Percentiles rank a stretch among this genome's conserved stretches.
phyloP scores from a whole-genome alignment of 2,113 vertebrate genomes.

The Apteryx mantelli region DNA sequence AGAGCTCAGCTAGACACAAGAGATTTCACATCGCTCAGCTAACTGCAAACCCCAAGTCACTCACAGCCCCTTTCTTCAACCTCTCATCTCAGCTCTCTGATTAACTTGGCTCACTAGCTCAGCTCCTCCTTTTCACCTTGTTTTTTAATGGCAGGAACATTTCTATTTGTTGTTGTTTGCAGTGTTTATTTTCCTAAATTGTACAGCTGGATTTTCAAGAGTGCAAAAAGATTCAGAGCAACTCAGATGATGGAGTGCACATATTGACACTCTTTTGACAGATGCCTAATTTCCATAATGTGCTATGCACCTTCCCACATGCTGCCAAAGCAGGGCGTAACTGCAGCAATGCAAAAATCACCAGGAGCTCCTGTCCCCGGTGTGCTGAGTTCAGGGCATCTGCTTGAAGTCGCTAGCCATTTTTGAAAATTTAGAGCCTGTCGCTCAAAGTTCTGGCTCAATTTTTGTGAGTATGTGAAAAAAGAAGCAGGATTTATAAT shows the following conservation, averaged over 20 bases:
- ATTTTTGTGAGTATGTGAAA: neutral
- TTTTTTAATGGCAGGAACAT: constrained; percentile 15
- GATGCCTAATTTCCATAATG: neutral
- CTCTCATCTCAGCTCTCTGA: constrained; percentile 48
- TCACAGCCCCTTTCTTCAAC: neutral
- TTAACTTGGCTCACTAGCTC: constrained; percentile 48
- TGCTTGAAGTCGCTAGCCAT: neutral
- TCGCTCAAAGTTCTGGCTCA: neutral
- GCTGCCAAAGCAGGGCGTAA: neutral
- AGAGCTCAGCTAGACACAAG: constrained; percentile 47
- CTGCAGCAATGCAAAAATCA: neutral
- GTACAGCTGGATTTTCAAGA: neutral
- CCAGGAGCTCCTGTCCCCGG: neutral
- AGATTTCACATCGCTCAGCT: constrained; percentile 50
- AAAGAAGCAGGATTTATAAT: neutral
- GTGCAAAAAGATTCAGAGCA: neutral
- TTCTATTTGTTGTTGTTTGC: constrained; percentile 11
- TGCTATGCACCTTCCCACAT: neutral
- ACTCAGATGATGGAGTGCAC: neutral
- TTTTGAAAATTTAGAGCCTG: neutral
- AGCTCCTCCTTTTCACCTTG: constrained; percentile 48
- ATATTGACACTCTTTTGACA: neutral
- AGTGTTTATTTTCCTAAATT: neutral
- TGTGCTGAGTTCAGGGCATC: neutral
- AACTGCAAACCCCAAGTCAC: constrained; percentile 48